These are phyloP conservation scores for Campylomormyrus tamandua DNA, from an alignment of 2,113 vertebrate genomes.

Conservation along the genomic window DNA sequence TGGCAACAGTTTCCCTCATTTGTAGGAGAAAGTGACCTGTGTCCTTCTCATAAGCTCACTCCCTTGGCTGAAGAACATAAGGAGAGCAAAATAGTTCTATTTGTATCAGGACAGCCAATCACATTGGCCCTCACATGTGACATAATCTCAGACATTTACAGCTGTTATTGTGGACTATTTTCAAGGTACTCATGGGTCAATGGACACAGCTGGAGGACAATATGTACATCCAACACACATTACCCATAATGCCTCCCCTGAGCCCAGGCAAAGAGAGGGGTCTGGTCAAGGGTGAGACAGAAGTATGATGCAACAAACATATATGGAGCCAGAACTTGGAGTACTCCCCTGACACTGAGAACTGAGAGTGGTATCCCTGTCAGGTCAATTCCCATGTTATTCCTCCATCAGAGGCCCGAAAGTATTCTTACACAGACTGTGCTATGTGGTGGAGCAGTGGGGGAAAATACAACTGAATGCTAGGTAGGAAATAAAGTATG, in stretches of 20 bases:
- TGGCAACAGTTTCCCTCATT: background rate
- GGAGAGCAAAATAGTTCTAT: background rate
- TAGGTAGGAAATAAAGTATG: background rate
- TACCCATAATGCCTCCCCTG: background rate
- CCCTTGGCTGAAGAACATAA: background rate
- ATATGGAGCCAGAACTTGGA: background rate
- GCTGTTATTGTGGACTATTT: background rate
- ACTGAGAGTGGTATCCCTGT: background rate
- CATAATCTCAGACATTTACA: background rate
- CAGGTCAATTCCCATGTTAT: background rate
- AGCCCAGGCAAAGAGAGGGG: conserved; percentile 27
- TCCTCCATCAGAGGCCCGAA: background rate
- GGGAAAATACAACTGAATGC: background rate
- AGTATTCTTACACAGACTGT: background rate
- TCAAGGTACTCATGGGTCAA: background rate
- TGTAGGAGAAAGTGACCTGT: background rate
- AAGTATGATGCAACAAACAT: background rate
- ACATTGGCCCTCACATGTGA: background rate
- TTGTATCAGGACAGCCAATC: background rate
- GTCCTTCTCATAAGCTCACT: background rate
- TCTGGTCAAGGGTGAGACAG: conserved; percentile 20
- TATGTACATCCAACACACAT: background rate
- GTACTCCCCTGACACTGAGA: background rate
- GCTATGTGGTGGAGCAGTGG: background rate
- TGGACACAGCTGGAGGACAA: background rate